These are phyloP conservation scores for Liolophura sinensis DNA, from an alignment of 1,140 invertebrate genomes.

Conservation along the genomic window DNA sequence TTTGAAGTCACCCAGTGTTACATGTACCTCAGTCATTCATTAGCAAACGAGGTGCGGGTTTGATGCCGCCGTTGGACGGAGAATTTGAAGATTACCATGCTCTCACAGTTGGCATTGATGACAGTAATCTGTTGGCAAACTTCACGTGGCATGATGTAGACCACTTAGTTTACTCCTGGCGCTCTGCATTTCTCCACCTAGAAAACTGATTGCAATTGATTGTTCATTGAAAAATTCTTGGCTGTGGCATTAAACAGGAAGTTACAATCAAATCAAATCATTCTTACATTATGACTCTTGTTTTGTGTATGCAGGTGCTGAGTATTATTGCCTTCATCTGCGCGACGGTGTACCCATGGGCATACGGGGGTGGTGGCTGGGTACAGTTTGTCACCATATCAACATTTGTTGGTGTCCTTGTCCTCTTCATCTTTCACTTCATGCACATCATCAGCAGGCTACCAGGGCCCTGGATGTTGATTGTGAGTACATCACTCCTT, in stretches of 20 bases:
- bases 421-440: constrained; percentile 78
- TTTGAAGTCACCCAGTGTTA: no score
- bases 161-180: background rate
- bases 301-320: constrained; percentile 65
- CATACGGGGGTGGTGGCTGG: constrained; percentile 60
- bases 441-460: constrained; percentile 86
- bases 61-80: no score
- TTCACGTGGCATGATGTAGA: no score
- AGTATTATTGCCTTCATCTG: constrained; percentile 84
- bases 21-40: no score
- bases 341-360: constrained; percentile 66
- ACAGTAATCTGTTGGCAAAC: no score
- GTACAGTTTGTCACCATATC: constrained; percentile 82
- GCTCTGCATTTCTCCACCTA: background rate
- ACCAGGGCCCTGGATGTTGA: constrained; percentile 77
- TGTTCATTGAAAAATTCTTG: background rate
- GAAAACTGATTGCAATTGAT: no score
- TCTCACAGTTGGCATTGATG: no score
- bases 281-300: background rate
- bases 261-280: background rate
- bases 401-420: constrained; percentile 83
- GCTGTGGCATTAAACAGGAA: background rate
- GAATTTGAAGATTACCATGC: no score
- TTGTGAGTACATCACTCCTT: constrained; percentile 66
- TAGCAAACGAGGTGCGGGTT: no score